phyloP scores from a whole-genome alignment of 2,888 invertebrate species.

The Chymomyza caudatula region DNA sequence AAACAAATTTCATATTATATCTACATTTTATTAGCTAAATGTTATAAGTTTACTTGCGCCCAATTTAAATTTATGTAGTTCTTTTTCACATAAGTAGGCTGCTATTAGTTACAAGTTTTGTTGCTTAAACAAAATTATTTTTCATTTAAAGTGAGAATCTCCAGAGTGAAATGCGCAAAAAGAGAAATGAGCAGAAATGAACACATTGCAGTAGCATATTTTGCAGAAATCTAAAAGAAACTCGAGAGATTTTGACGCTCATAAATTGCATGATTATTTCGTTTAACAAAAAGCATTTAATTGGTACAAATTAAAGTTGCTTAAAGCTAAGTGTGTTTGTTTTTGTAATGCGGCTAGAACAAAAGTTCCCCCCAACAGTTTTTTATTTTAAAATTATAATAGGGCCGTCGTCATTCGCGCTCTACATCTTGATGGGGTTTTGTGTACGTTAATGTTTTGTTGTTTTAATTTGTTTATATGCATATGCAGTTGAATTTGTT shows the following conservation, averaged over 20 bases:
- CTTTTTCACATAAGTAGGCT: not conserved
- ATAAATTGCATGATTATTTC: conserved; percentile 11
- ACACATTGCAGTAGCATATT: conserved; percentile 38
- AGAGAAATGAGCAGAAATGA: conserved; percentile 39
- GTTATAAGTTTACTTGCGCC: conserved; percentile 51
- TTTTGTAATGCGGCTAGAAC: not conserved
- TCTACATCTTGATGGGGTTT: not conserved
- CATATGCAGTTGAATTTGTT: conserved; percentile 3
- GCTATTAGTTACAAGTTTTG: not conserved
- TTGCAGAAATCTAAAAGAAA: not conserved
- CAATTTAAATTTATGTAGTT: conserved; percentile 38
- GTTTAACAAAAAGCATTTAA: conserved; percentile 20
- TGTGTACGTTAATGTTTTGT: conserved; percentile 21
- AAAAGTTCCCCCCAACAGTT: not conserved
- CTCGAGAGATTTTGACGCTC: conserved; percentile 25
- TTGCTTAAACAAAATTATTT: not conserved
- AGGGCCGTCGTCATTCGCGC: not conserved
- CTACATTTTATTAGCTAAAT: conserved; percentile 71
- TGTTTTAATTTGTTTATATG: conserved; percentile 17
- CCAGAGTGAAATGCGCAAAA: conserved; percentile 22
- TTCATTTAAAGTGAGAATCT: conserved; percentile 13
- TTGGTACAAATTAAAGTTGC: conserved; percentile 44
- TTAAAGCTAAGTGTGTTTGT: conserved; percentile 31
- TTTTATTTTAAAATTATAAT: not conserved
- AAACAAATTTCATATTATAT: conserved; percentile 70